phyloP scores from a whole-genome alignment of 2,888 invertebrate species.

The Dolomedes plantarius region DNA sequence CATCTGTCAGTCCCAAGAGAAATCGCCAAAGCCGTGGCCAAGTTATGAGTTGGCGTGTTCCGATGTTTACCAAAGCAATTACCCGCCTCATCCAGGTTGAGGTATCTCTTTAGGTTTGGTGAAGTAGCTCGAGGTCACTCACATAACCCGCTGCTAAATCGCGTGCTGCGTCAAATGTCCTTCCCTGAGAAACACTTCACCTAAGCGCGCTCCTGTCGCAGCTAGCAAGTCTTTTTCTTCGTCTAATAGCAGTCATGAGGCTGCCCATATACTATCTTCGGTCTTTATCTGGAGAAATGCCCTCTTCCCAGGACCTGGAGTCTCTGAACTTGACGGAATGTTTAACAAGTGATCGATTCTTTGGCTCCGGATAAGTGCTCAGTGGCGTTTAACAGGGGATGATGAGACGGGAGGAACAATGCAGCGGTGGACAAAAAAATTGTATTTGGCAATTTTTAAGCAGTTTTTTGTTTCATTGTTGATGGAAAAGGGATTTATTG shows the following conservation, averaged over 20 bases:
- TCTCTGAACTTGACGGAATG: slow-evolving; percentile 54
- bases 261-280: slow-evolving; percentile 47
- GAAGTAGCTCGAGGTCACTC: slow-evolving; percentile 63
- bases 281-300: slow-evolving; percentile 43
- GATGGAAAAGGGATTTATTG: slow-evolving; percentile 35
- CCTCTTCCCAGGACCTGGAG: slow-evolving; percentile 62
- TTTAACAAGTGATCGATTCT: slow-evolving; percentile 63
- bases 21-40: slow-evolving; percentile 24
- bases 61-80: slow-evolving; percentile 58
- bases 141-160: slow-evolving; percentile 60
- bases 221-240: slow-evolving; percentile 41
- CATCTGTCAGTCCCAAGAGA: background rate
- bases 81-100: slow-evolving; percentile 37
- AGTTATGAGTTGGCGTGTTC: slow-evolving; percentile 22
- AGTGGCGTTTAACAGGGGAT: slow-evolving; percentile 31
- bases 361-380: slow-evolving; percentile 40
- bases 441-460: background rate
- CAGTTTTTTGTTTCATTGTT: slow-evolving; percentile 19
- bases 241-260: slow-evolving; percentile 44
- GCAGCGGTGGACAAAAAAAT: slow-evolving; percentile 41
- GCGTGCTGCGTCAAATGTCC: slow-evolving; percentile 55
- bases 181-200: slow-evolving; percentile 70
- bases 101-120: slow-evolving; percentile 47
- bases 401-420: slow-evolving; percentile 37
- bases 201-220: slow-evolving; percentile 41